Conservation (phyloP, 2,113 vertebrate genomes). For the Nestor notabilis region DNA sequence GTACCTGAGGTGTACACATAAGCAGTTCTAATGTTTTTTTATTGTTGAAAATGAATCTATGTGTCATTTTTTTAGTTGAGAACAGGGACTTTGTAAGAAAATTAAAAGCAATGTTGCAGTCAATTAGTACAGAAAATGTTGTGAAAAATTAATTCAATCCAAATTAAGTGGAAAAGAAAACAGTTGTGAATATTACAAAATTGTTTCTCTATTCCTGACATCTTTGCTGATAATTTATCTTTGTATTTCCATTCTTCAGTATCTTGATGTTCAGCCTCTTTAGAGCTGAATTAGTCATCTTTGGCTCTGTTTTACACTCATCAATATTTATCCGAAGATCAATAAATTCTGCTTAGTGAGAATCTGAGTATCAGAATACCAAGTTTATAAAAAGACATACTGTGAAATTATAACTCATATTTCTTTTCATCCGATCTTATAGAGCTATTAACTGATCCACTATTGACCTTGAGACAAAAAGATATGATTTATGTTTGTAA, state of each 20-base stretch:
- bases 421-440: neutral
- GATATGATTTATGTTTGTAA: neutral
- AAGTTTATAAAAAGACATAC: neutral
- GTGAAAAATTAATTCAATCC: neutral
- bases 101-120: neutral
- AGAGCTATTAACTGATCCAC: neutral
- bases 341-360: conserved; percentile 7
- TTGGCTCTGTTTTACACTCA: neutral
- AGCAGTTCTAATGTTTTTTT: neutral
- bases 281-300: neutral
- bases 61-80: neutral
- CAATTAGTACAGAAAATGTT: neutral
- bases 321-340: neutral
- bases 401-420: neutral
- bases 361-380: neutral
- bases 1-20: neutral
- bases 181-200: neutral
- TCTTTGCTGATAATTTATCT: neutral
- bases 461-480: neutral
- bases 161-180: neutral
- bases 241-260: neutral
- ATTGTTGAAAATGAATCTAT: neutral
- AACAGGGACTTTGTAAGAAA: neutral
- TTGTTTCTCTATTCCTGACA: neutral
- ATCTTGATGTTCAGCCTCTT: neutral